A percentile compares a stretch with the other conserved stretches of the same genome.
Conservation (phyloP, 2,797 vertebrate genomes). For the Microctenopoma lineatum region DNA sequence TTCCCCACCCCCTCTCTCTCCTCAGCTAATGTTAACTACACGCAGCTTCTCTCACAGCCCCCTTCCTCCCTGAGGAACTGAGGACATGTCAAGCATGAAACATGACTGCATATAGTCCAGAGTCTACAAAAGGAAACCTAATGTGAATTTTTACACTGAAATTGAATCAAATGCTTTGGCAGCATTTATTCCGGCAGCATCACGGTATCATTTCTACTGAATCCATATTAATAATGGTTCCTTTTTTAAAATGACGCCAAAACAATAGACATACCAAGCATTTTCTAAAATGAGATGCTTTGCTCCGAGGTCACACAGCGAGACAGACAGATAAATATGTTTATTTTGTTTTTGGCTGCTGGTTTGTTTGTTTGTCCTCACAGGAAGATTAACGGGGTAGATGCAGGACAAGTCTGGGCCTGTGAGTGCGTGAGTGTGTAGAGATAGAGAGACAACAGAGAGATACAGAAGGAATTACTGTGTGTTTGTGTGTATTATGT, state of each 20-base stretch:
- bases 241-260: not conserved
- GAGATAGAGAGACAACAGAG: not conserved
- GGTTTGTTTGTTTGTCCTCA: constrained; percentile 48
- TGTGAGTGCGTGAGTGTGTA: not conserved
- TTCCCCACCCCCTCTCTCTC: constrained; percentile 54
- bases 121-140: not conserved
- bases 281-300: not conserved
- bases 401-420: constrained; percentile 33
- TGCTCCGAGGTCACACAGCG: constrained; percentile 40
- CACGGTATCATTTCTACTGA: not conserved
- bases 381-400: constrained; percentile 51
- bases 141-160: constrained; percentile 9
- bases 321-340: constrained; percentile 28
- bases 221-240: not conserved
- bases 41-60: constrained; percentile 35
- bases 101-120: constrained; percentile 40
- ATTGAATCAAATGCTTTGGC: not conserved
- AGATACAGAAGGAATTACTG: not conserved
- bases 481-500: not conserved
- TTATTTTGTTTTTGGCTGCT: constrained; percentile 7
- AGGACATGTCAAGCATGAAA: constrained; percentile 66
- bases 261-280: not conserved
- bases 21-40: constrained; percentile 60
- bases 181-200: constrained; percentile 1
- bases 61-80: constrained; percentile 43